Evolutionary conservation across 1,140 invertebrate genomes (phyloP), one percentile per base, ranked within the genome.

Genomic region (Temnothorax curvispinosus): DNA sequence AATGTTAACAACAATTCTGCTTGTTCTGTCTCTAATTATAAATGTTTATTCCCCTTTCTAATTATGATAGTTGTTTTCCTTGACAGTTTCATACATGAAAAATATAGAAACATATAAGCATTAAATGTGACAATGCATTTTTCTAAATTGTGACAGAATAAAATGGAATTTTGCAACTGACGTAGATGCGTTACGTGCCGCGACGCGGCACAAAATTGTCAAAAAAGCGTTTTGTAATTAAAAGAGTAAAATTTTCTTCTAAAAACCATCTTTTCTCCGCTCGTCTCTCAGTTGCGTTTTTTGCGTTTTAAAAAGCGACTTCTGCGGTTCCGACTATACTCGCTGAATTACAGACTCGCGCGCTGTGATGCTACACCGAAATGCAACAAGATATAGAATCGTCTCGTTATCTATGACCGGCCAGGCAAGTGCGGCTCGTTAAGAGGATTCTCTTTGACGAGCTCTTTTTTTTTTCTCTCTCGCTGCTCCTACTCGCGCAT

Each of bases 361-460:
- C 32, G 47, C 7, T 60, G 9, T 41, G 27, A 41, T 6, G 47
- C 50, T 72, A 52, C 65, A 8, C 69, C 54, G 56, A 72, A 74
- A 82, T 74, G 65, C 50, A 72, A 13, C 67, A 47, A 58, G 18
- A 41, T 74, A 58, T 11, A 47, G 54, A 72, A 72, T 72, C 38
- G 41, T 82, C 67, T 82, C 54, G 80, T 82, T 82, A 74, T 21
- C 50, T 65, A 50, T 38, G 47, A 44, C 64, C 21, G 56, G 52
- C 54, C 44, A 27, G 52, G 77, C 80, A 56, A 74, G 13, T 82
- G 80, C 67, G 67, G 67, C 52, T 74, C 67, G 80, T 82, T 82
- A 82, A 82, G 80, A 82, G 80, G 69, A 84, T 75, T 74, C 32
- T 13, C 54, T 84, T 84, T 84, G 54, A 84, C 69, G 56, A 50